These are phyloP conservation scores for Heteropelma amictum DNA, from an alignment of 2,888 invertebrate species.

Conservation along the genomic window DNA sequence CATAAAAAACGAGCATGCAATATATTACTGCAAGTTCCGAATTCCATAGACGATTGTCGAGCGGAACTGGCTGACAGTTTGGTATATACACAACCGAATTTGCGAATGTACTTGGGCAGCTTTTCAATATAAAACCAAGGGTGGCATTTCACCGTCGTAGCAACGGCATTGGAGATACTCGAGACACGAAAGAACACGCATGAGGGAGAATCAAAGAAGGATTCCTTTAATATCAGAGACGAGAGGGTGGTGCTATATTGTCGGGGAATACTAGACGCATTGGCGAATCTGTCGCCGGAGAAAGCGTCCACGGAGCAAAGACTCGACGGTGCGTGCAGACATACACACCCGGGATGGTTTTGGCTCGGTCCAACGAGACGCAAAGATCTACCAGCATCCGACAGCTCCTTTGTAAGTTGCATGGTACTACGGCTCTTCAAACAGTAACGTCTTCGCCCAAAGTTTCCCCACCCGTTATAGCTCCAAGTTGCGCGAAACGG, in stretches of 20 bases:
- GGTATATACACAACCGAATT: not conserved
- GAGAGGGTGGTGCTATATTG: not conserved
- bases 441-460: slow-evolving; percentile 5
- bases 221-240: slow-evolving; percentile 55
- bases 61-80: slow-evolving; percentile 25
- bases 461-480: slow-evolving; percentile 8
- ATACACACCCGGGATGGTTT: slow-evolving; percentile 31
- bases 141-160: slow-evolving; percentile 11
- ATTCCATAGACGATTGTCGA: slow-evolving; percentile 8
- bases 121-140: slow-evolving; percentile 47
- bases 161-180: slow-evolving; percentile 36
- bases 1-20: slow-evolving; percentile 43
- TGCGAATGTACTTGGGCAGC: not conserved
- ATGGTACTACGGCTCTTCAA: slow-evolving; percentile 2
- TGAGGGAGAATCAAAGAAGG: slow-evolving; percentile 58
- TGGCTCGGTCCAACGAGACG: slow-evolving; percentile 19
- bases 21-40: slow-evolving; percentile 46
- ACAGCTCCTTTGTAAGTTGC: slow-evolving; percentile 42
- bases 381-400: slow-evolving; percentile 25
- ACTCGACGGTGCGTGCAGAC: not conserved
- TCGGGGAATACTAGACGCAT: slow-evolving; percentile 35
- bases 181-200: slow-evolving; percentile 48
- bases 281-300: slow-evolving; percentile 19
- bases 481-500: slow-evolving; percentile 2
- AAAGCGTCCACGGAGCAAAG: not conserved